A percentile compares a stretch with the other conserved stretches of the same genome.
Evolutionary conservation across 2,888 invertebrate species (phyloP).

Genomic region (Drosophila bunnanda): DNA sequence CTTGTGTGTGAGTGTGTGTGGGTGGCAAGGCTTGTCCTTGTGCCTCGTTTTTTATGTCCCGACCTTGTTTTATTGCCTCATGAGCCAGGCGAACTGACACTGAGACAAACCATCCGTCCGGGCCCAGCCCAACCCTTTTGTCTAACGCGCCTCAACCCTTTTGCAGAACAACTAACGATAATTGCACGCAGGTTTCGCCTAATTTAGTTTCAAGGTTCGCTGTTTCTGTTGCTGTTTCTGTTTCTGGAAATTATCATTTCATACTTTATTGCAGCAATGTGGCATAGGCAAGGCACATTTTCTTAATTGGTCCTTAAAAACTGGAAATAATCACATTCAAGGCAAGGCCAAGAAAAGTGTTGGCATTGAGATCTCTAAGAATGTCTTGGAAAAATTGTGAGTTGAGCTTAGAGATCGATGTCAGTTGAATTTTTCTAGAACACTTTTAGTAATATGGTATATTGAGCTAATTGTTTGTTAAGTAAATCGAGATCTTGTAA

Average conservation of each 20-base stretch:
- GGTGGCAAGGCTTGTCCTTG: constrained; percentile 33
- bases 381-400: background rate
- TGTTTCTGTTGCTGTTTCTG: constrained; percentile 47
- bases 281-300: constrained; percentile 51
- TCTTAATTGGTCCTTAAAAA: constrained; percentile 59
- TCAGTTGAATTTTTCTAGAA: background rate
- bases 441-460: too few species aligned
- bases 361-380: constrained; percentile 8
- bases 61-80: constrained; percentile 69
- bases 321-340: constrained; percentile 72
- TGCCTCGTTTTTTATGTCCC: constrained; percentile 52
- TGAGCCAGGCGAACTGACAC: constrained; percentile 56
- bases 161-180: constrained; percentile 76
- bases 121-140: constrained; percentile 57
- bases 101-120: constrained; percentile 54
- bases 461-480: background rate
- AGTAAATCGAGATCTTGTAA: constrained; percentile 3
- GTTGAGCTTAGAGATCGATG: constrained; percentile 1
- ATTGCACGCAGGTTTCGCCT: constrained; percentile 77
- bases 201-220: constrained; percentile 74
- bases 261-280: constrained; percentile 63
- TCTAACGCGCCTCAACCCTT: constrained; percentile 64
- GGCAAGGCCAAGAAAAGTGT: constrained; percentile 20
- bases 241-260: constrained; percentile 68
- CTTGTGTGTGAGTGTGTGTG: constrained; percentile 12